A percentile compares a stretch with the other conserved stretches of the same genome.
These are phyloP conservation scores for Falco concolor DNA, from an alignment of 2,797 vertebrate species.

Conservation along the genomic window DNA sequence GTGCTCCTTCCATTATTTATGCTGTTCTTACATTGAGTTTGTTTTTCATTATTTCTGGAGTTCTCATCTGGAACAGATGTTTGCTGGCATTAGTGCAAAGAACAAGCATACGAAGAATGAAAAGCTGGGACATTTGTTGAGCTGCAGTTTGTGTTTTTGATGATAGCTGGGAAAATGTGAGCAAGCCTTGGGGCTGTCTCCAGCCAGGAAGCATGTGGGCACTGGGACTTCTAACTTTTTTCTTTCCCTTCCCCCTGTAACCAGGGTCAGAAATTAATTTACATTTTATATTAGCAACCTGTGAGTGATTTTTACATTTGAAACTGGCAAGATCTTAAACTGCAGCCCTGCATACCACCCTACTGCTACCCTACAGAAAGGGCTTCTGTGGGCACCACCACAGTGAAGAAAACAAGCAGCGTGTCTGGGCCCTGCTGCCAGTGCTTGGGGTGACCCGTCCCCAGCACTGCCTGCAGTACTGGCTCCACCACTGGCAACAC, in stretches of 20 bases:
- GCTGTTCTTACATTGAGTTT: not conserved
- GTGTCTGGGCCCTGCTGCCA: rapidly evolving
- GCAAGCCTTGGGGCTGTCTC: not conserved
- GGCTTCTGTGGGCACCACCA: rapidly evolving
- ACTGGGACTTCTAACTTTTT: not conserved
- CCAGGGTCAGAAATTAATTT: not conserved
- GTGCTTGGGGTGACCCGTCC: not conserved
- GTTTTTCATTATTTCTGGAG: not conserved
- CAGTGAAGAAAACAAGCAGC: not conserved
- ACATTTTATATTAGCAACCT: not conserved
- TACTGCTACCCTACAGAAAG: not conserved
- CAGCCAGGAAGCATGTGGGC: not conserved
- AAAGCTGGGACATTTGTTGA: not conserved
- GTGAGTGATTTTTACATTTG: not conserved
- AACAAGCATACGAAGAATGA: not conserved
- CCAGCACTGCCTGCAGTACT: not conserved
- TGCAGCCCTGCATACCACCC: not conserved
- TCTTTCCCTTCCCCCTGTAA: not conserved
- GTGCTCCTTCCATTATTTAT: not conserved
- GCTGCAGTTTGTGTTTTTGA: not conserved
- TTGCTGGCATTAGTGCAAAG: not conserved
- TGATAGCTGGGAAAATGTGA: not conserved
- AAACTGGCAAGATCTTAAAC: not conserved
- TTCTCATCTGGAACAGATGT: not conserved
- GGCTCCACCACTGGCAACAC: not conserved